Percentiles rank a stretch among this genome's conserved stretches.
Evolutionary conservation across 2,797 vertebrate species (phyloP).

Genomic region (Podarcis siculus): DNA sequence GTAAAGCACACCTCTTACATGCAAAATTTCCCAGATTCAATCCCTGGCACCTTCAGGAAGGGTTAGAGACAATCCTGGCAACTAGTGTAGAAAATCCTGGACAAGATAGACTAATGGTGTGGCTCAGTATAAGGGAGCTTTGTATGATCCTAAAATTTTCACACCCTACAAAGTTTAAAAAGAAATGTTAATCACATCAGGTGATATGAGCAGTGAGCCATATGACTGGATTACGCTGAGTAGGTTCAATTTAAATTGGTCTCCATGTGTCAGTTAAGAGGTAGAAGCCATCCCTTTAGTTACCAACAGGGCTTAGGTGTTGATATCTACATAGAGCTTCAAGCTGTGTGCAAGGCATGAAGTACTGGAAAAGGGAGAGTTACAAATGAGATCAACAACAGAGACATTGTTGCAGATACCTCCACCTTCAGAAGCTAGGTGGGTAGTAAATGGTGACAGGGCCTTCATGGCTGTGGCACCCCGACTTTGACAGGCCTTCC

Average conservation of each 20-base stretch:
- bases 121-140: not conserved
- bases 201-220: too few species aligned
- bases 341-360: not conserved
- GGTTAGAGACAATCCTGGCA: not conserved
- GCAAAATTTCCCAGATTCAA: too few species aligned
- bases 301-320: not conserved
- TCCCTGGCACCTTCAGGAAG: not conserved
- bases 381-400: not conserved
- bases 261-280: not conserved
- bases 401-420: not conserved
- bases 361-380: not conserved
- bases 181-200: too few species aligned
- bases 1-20: not conserved
- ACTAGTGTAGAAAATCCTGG: not conserved
- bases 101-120: not conserved
- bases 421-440: not conserved
- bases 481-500: not conserved
- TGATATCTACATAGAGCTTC: not conserved
- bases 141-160: not conserved
- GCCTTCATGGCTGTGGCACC: too few species aligned
- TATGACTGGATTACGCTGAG: too few species aligned
- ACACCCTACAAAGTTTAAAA: too few species aligned
- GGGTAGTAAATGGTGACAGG: not conserved
- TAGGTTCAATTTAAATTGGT: not conserved
- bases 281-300: not conserved